Base-by-base conservation (phyloP, 2,888 invertebrate species). In the Dynastes grantii region DNA sequence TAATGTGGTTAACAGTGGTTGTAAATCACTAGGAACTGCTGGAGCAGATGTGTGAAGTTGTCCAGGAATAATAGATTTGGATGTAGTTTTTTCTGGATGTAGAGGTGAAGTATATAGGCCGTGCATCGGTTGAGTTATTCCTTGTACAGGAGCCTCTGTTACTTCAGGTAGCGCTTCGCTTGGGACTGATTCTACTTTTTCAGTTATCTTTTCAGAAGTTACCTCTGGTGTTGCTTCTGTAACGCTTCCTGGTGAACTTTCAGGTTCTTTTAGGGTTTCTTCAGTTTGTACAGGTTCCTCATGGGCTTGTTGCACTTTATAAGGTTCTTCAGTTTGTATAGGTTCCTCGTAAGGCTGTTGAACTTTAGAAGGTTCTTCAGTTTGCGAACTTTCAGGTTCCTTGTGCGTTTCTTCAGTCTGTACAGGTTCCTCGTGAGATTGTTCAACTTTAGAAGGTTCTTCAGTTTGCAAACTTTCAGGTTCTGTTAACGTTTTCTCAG, bases 41-140 rank as follows among this genome's bases (percentile, higher is more conserved):
- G 85, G 84, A 29, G 81, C 80, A n/a, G 87, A 86, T 13, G 87
- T 87, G 1, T 86, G 86, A 27, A 86, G 77, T 83, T 87, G 87
- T 5, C 86, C 87, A 53, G 81, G 83, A 13, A 85, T 81, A 51
- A 75, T 61, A n/a, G 80, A 68, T 65, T 76, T 78, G 11, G 53
- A 45, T 3, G 78, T 81, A 51, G 77, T 80, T 77, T 53, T 79
- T 53, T 29, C 75, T 32, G 67, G 76, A 55, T 75, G 70, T 68
- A 70, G 78, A 65, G 68, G 77, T 53, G 80, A 80, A n/a, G 68
- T 80, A 65, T 76, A 80, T 77, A 79, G 77, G 13, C 79, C 80
- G 13, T 13, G 70, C 9, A 40, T 61, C 27, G 71, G 22, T 27
- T 32, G 58, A 8, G 76, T 67, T 16, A 64, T 67, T 76, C 16